Conservation (phyloP, 2,113 vertebrate genomes). For the Oryzias javanicus region DNA sequence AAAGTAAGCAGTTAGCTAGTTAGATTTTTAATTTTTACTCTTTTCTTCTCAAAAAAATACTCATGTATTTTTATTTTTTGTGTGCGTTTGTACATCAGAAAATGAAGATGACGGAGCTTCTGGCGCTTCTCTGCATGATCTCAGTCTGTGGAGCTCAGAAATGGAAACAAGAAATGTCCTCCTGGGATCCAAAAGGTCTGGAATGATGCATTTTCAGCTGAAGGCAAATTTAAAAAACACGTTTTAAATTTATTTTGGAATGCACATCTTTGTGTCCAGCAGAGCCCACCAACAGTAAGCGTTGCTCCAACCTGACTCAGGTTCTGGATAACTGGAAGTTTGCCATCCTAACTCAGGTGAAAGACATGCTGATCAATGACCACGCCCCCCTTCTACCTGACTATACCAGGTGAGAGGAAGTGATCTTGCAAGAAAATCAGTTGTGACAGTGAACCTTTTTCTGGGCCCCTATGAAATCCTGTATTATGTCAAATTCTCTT, state of each 20-base stretch:
- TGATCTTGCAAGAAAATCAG: background rate
- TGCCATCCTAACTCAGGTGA: slow-evolving; percentile 84
- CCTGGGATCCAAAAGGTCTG: slow-evolving; percentile 53
- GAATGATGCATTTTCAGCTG: background rate
- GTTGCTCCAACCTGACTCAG: slow-evolving; percentile 86
- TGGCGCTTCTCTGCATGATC: slow-evolving; percentile 60
- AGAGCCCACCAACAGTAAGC: slow-evolving; percentile 47
- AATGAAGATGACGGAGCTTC: slow-evolving; percentile 47
- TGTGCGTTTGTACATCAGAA: slow-evolving; percentile 7
- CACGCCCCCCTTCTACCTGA: slow-evolving; percentile 84
- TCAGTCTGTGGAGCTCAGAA: slow-evolving; percentile 58
- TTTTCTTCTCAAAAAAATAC: background rate
- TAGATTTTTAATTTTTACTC: background rate
- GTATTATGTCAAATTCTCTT: slow-evolving; percentile 25
- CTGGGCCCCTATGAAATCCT: slow-evolving; percentile 1
- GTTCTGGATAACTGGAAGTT: slow-evolving; percentile 91
- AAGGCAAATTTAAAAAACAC: background rate
- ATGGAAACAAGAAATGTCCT: slow-evolving; percentile 58
- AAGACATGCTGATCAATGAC: slow-evolving; percentile 83
- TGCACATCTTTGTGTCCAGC: slow-evolving; percentile 34
- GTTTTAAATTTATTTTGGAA: background rate
- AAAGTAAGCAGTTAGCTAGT: too few relatives aligned
- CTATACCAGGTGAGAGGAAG: slow-evolving; percentile 77
- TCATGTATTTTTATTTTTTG: background rate
- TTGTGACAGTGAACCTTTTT: slow-evolving; percentile 31